Evolutionary conservation across 1,140 invertebrate genomes (phyloP), one percentile per base, ranked within the genome.

Genomic region (Drosophila auraria): DNA sequence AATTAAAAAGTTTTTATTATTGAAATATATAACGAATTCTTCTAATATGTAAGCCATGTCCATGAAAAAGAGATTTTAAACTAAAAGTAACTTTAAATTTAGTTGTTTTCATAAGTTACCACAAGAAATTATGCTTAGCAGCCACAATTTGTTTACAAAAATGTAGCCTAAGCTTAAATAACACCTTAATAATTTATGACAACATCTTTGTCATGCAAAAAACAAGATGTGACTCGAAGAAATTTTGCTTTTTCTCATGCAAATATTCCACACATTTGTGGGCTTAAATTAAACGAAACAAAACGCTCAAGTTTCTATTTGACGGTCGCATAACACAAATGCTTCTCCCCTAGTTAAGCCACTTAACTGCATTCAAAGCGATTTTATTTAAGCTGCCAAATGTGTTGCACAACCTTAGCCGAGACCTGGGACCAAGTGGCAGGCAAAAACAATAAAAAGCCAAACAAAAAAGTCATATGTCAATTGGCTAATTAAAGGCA

Each of bases 401-500:
- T 20, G 20, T 53, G 49, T 78, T 78, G 74, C 76, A 71, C 49
- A 69, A 75, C 47, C 23, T 45, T 30, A 51, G 38, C 45, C 23
- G 25, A 38, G 50, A 45, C 42, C 49, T 11, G 47, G 49, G 7
- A 38, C 33, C 47, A 65, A 53, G 30, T 54, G 20, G 20, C 54
- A 17, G 53, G 59, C 58, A 75, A 66, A 70, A 57, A 60, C 61
- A 70, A 70, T 68, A 66, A 65, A 65, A 65, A 71, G 33, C 33
- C 50, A 56, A 50, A 75, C 15, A 15, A 59, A 72, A 81, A 78
- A 89, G 84, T 84, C 84, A 84, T 64, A 89, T 89, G 86, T 87
- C 84, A 87, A 87, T 84, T 89, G 84, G 69, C 79, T 87, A 87
- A 87, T 87, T 87, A 84, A 84, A 77, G 64, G 60, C 76, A 42